Evolutionary conservation across 2,113 vertebrate species (phyloP).

Genomic region (Xiphophorus couchianus): DNA sequence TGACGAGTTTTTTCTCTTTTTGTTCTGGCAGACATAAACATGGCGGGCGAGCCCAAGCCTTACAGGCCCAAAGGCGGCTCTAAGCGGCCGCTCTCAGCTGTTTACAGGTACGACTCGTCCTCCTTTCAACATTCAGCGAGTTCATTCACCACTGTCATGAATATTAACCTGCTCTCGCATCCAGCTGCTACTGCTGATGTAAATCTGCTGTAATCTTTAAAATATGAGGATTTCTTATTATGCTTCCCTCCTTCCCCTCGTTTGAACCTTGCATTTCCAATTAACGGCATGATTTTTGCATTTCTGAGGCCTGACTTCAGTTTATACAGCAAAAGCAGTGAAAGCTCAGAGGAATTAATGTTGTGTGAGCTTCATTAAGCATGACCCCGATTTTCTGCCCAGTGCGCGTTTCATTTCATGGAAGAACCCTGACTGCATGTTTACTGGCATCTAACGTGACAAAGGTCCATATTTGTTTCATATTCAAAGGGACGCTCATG

Average conservation of each 20-base stretch:
- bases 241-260: no score
- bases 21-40: conserved; percentile 91
- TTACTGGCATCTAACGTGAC: conserved; percentile 43
- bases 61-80: conserved; percentile 95
- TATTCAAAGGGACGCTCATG: conserved; percentile 11
- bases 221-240: conserved; percentile 8
- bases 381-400: conserved; percentile 47
- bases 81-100: conserved; percentile 92
- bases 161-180: conserved; percentile 17
- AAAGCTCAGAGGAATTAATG: conserved; percentile 50
- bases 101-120: conserved; percentile 82
- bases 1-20: conserved; percentile 27
- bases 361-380: conserved; percentile 59
- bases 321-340: conserved; percentile 6
- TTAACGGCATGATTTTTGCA: conserved; percentile 12
- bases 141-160: neutral
- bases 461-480: conserved; percentile 9
- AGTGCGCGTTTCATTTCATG: conserved; percentile 13
- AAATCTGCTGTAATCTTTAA: conserved; percentile 29
- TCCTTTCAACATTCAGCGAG: conserved; percentile 30
- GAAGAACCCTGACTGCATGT: conserved; percentile 48
- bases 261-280: conserved; percentile 42
- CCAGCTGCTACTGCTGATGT: conserved; percentile 28
- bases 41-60: conserved; percentile 98
- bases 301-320: conserved; percentile 18